Percentiles rank a stretch among this genome's conserved stretches.
Conservation (phyloP, 2,888 invertebrate genomes). For the Eupsilia transversa region DNA sequence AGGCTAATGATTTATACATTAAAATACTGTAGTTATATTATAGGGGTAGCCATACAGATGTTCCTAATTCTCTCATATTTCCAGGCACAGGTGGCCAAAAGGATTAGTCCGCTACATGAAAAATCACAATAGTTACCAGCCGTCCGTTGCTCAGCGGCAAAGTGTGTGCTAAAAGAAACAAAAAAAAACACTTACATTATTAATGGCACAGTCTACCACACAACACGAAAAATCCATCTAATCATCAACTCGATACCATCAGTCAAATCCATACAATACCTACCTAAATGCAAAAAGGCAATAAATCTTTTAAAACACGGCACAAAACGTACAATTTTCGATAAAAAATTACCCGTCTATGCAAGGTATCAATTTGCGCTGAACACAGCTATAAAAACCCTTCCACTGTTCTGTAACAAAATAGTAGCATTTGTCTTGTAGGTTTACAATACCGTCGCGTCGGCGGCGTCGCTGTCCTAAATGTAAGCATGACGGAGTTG, state of each 20-base stretch:
- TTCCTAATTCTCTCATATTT: neutral
- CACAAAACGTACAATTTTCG: conserved; percentile 30
- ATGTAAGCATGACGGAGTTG: conserved; percentile 51
- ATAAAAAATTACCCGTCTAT: conserved; percentile 55
- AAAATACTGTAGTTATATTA: neutral
- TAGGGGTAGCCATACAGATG: neutral
- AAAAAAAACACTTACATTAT: neutral
- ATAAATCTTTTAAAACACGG: conserved; percentile 48
- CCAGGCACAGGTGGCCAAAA: neutral
- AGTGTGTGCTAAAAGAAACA: neutral
- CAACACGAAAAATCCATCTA: conserved; percentile 13
- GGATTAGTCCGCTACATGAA: neutral
- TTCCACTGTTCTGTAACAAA: conserved; percentile 65
- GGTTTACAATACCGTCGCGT: conserved; percentile 49
- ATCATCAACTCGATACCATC: conserved; percentile 16
- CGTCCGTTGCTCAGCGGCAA: neutral
- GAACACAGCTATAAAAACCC: conserved; percentile 45
- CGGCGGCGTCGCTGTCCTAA: conserved; percentile 32
- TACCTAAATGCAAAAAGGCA: conserved; percentile 27
- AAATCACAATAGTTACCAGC: neutral
- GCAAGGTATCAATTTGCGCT: conserved; percentile 52
- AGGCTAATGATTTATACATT: neutral
- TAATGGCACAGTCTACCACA: neutral
- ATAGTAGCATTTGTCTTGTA: conserved; percentile 74
- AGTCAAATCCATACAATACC: conserved; percentile 14